Evolutionary conservation across 2,797 vertebrate species (phyloP), one percentile per base, ranked within the genome.

Genomic region (Myotis findleyi): DNA sequence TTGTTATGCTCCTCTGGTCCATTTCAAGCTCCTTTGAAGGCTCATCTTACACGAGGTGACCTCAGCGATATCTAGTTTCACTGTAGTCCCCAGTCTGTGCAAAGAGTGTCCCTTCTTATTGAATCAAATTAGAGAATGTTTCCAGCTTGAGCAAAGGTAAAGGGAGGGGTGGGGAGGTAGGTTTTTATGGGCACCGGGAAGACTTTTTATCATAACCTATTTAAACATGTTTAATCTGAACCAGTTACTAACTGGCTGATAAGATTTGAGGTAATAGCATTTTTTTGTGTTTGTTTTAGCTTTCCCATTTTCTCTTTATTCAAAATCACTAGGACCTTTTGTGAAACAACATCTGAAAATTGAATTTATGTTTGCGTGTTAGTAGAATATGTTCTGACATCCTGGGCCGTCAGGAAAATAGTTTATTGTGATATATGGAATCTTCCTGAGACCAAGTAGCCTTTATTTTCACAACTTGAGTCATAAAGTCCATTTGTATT

Each of bases 391-490:
- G 8, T 80, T 81, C 57, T 76, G 38, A 33, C 20, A 21, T 44
- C 7, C 30, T 44, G 44, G 10, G 18, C 17, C 68, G 64, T 55
- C 11, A 17, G 25, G 12, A 59, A 86, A 77, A 49, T 16, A 62
- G 57, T 85, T 94, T 87, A 55, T 89, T 9, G 21, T n/a, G 20
- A 30, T 38, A 69, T 30, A 7, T 83, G 13, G 68, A 59, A 79
- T 64, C n/a, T 18, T 75, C 21, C 53, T 62, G 30, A 90, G 66
- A 81, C 16, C 41, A 53, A 55, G 77, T 38, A 73, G 18, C 33
- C 20, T 71, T 79, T 69, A 55, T 92, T 88, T 96, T 83, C 36
- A 83, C 23, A 68, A 55, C n/a, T 33, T 64, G 73, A 84, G 27
- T 71, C 51, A 21, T 73, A 41, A 91, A 66, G 3, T 95, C 14